phyloP scores from a whole-genome alignment of 2,797 vertebrate genomes.

The Oreochromis grahami region DNA sequence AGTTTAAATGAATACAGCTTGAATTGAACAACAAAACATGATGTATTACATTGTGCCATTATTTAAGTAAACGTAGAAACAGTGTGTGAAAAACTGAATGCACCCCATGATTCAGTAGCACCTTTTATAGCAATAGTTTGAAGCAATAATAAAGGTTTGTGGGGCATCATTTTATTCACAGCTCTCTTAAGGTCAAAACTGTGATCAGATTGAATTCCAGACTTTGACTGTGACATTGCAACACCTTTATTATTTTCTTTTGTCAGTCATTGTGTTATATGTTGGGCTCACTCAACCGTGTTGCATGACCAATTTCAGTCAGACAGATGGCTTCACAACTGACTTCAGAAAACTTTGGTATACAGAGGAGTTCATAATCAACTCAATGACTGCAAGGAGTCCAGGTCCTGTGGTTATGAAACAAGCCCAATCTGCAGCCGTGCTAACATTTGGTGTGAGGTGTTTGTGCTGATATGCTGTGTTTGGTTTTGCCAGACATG shows the following conservation, averaged over 20 bases:
- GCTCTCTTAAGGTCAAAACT: background rate
- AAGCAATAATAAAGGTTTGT: background rate
- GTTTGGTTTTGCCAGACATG: background rate
- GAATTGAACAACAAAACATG: background rate
- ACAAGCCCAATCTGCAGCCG: rapidly evolving
- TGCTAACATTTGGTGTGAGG: background rate
- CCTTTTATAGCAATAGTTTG: background rate
- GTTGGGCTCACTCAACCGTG: background rate
- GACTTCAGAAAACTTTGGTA: background rate
- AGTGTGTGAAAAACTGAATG: background rate
- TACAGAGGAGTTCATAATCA: background rate
- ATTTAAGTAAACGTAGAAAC: background rate
- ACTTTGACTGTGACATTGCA: background rate
- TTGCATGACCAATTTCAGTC: background rate
- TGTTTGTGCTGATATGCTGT: background rate
- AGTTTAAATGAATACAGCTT: background rate
- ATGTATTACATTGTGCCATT: background rate
- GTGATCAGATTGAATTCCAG: background rate
- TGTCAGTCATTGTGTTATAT: background rate
- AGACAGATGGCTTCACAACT: background rate
- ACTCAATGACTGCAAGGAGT: background rate
- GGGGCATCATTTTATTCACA: background rate
- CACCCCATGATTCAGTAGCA: background rate
- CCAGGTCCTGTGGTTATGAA: background rate
- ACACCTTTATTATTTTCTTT: background rate